These are phyloP conservation scores for Lateolabrax maculatus DNA, from an alignment of 2,797 vertebrate genomes.

Conservation along the genomic window DNA sequence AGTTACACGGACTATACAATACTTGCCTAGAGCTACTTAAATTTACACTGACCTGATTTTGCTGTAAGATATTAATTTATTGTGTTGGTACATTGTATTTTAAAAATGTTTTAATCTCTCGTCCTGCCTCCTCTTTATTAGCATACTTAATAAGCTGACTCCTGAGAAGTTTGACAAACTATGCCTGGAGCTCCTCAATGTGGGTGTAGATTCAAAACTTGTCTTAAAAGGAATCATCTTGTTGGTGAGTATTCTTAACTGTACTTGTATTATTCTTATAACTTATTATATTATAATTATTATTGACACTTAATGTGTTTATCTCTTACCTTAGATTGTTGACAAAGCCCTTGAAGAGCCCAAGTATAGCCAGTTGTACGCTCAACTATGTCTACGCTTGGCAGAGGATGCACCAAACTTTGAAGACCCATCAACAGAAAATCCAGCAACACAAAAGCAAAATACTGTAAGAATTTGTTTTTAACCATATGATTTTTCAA, in stretches of 20 bases:
- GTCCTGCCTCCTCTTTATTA: conserved; percentile 55
- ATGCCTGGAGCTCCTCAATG: conserved; percentile 99
- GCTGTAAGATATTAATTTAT: no score
- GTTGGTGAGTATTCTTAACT: conserved; percentile 89
- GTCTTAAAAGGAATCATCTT: conserved; percentile 99
- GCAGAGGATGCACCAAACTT: conserved; percentile 99
- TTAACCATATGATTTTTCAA: neutral
- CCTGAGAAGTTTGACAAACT: conserved; percentile 99
- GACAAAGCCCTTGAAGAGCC: conserved; percentile 99
- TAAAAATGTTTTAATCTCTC: neutral
- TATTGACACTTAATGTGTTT: neutral
- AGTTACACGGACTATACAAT: neutral
- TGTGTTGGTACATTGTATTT: neutral
- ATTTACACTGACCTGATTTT: no score
- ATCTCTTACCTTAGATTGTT: conserved; percentile 89
- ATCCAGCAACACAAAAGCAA: conserved; percentile 94
- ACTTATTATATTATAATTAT: neutral
- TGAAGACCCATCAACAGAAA: conserved; percentile 95
- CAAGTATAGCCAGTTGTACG: conserved; percentile 99
- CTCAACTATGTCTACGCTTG: conserved; percentile 99
- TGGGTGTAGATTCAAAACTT: conserved; percentile 98
- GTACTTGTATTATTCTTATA: neutral
- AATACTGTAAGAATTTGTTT: conserved; percentile 90
- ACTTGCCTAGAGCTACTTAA: neutral
- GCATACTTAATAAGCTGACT: conserved; percentile 99